A percentile compares a stretch with the other conserved stretches of the same genome.
Conservation (phyloP, 2,888 invertebrate species). For the Netelia melanura region DNA sequence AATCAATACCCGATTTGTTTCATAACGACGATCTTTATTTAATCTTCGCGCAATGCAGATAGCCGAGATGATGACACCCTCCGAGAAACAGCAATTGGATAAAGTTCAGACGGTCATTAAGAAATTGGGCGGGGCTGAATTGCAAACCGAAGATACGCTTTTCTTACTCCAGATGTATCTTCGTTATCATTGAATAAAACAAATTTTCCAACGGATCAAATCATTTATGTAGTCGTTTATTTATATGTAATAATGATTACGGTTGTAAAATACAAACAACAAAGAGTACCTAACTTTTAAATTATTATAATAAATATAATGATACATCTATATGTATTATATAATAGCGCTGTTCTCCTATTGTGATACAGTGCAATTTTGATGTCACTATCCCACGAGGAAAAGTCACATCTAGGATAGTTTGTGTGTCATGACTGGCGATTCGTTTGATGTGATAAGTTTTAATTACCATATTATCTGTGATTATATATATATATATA, state of each 20-base stretch:
- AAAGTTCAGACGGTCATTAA: conserved; percentile 91
- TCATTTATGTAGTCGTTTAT: conserved; percentile 84
- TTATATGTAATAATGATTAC: conserved; percentile 84
- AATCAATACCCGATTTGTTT: conserved; percentile 9
- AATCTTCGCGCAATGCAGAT: conserved; percentile 86
- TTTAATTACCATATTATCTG: conserved; percentile 43
- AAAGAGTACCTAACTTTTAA: conserved; percentile 84
- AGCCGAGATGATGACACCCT: conserved; percentile 94
- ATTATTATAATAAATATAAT: conserved; percentile 85
- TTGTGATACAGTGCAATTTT: conserved; percentile 81
- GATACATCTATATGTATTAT: conserved; percentile 83
- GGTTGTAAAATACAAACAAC: conserved; percentile 85
- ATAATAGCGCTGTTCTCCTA: conserved; percentile 81
- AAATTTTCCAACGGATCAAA: conserved; percentile 49
- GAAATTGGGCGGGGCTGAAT: conserved; percentile 91
- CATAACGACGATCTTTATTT: background rate
- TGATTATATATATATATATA: conserved; percentile 12
- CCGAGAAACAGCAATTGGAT: conserved; percentile 91
- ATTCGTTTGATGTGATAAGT: conserved; percentile 52
- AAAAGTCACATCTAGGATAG: conserved; percentile 79
- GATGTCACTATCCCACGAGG: conserved; percentile 80
- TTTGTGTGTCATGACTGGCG: conserved; percentile 61
- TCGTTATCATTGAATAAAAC: conserved; percentile 85
- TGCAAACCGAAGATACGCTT: conserved; percentile 93
- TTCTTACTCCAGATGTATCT: conserved; percentile 93